Evolutionary conservation across 2,888 invertebrate genomes (phyloP).

Genomic region (Pilophorus perplexus): DNA sequence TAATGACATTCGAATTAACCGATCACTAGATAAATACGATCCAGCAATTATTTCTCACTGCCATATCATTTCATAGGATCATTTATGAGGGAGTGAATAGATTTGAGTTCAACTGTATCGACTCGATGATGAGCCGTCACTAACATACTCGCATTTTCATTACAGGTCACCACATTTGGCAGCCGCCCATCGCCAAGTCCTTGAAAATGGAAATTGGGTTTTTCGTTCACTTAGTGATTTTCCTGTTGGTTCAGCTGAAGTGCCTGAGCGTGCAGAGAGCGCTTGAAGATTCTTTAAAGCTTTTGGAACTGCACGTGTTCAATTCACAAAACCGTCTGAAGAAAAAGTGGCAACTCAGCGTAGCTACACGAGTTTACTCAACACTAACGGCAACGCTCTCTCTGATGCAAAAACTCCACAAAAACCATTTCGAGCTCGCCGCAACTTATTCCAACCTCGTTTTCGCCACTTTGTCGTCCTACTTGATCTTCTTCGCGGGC

Average conservation of each 20-base stretch:
- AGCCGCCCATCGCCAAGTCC: too few species aligned
- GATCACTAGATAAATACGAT: not conserved
- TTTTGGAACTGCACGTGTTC: not conserved
- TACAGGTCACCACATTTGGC: constrained; percentile 3
- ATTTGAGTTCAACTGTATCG: too few species aligned
- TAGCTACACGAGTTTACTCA: not conserved
- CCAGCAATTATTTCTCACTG: too few species aligned
- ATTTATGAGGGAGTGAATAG: too few species aligned
- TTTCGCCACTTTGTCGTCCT: not conserved
- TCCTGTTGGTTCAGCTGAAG: not conserved
- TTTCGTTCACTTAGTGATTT: not conserved
- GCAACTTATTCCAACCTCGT: not conserved
- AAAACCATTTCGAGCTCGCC: not conserved
- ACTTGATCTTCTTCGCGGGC: not conserved
- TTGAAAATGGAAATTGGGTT: not conserved
- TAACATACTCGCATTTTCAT: too few species aligned
- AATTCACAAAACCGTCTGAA: not conserved
- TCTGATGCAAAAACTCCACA: not conserved
- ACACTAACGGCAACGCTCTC: not conserved
- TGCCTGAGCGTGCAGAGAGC: not conserved
- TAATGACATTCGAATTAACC: not conserved
- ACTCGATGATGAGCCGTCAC: too few species aligned
- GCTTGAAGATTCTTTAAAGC: not conserved
- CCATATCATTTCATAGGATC: too few species aligned
- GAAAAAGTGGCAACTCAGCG: constrained; percentile 9